These are phyloP conservation scores for Probaryconus sp. DNA, from an alignment of 1,140 invertebrate species.

Conservation along the genomic window DNA sequence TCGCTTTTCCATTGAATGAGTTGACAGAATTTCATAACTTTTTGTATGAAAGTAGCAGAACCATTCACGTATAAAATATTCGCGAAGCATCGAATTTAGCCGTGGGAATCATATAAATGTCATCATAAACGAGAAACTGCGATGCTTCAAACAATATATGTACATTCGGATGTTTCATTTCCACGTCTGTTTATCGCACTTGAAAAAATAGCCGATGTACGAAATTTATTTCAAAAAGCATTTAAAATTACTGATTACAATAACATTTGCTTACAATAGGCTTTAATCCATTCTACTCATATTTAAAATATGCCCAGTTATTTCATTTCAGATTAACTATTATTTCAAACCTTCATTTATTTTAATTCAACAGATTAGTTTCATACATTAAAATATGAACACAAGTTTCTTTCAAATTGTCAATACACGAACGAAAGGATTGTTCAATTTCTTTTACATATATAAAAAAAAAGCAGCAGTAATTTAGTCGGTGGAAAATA, in stretches of 20 bases:
- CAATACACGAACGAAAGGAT: no score
- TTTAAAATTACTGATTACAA: slow-evolving; percentile 21
- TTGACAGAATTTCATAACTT: slow-evolving; percentile 38
- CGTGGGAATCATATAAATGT: slow-evolving; percentile 43
- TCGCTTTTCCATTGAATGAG: slow-evolving; percentile 8
- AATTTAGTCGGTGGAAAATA: no score
- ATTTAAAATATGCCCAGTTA: no score
- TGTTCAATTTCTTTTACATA: no score
- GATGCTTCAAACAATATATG: slow-evolving; percentile 51
- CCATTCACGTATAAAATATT: slow-evolving; percentile 41
- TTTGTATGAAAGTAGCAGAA: slow-evolving; percentile 18
- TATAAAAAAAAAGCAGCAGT: no score
- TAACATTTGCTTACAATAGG: slow-evolving; percentile 19
- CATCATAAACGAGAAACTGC: slow-evolving; percentile 42
- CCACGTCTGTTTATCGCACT: slow-evolving; percentile 19
- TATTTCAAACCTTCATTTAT: no score
- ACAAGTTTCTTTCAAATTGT: no score
- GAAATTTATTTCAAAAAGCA: slow-evolving; percentile 40
- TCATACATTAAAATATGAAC: no score
- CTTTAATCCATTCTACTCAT: no score
- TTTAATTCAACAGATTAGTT: no score
- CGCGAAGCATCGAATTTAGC: slow-evolving; percentile 40
- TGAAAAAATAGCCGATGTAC: slow-evolving; percentile 30
- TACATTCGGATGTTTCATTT: slow-evolving; percentile 36
- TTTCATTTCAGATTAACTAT: no score